phyloP scores from a whole-genome alignment of 1,140 invertebrate species.

The Bathynomus jamesi region DNA sequence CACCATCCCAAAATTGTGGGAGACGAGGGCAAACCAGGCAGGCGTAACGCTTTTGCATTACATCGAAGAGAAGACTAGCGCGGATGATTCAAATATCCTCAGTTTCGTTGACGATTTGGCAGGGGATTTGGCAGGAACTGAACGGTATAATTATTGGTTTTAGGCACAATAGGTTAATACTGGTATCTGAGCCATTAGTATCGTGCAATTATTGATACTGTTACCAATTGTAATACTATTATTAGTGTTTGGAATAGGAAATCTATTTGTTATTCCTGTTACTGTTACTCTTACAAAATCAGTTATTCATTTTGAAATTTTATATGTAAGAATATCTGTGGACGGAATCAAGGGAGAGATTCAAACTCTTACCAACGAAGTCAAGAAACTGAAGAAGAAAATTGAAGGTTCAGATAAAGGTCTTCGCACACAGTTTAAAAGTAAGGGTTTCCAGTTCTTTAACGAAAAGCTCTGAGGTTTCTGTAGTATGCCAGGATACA shows the following conservation, averaged over 20 bases:
- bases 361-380: slow-evolving; percentile 64
- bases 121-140: slow-evolving; percentile 46
- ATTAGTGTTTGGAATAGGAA: too few species aligned
- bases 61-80: slow-evolving; percentile 77
- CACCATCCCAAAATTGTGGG: slow-evolving; percentile 87
- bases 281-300: too few species aligned
- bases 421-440: slow-evolving; percentile 73
- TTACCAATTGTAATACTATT: too few species aligned
- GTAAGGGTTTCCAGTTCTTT: slow-evolving; percentile 69
- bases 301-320: too few species aligned
- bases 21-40: slow-evolving; percentile 92
- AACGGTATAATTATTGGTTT: background rate
- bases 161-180: background rate
- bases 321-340: slow-evolving; percentile 62
- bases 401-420: slow-evolving; percentile 67
- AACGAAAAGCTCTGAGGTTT: background rate
- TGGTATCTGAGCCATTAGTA: too few species aligned
- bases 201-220: too few species aligned
- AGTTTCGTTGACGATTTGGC: slow-evolving; percentile 69
- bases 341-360: slow-evolving; percentile 87
- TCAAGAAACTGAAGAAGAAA: slow-evolving; percentile 63
- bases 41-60: slow-evolving; percentile 95
- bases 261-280: too few species aligned
- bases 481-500: too few species aligned
- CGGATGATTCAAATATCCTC: slow-evolving; percentile 66